Conservation (phyloP, 2,888 invertebrate genomes). For the Schrankia costaestrigalis region DNA sequence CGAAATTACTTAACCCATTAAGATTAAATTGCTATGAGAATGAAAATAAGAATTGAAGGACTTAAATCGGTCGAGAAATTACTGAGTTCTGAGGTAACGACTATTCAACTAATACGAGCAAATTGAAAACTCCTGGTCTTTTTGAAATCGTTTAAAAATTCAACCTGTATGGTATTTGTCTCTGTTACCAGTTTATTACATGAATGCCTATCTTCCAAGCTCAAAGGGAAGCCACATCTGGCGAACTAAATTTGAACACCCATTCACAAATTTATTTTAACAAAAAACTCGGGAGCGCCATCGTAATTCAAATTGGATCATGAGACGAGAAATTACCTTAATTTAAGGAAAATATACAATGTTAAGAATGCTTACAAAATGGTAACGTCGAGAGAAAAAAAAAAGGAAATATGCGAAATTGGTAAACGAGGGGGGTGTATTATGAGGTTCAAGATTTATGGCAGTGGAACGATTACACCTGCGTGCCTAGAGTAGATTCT, state of each 20-base stretch:
- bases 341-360: slow-evolving; percentile 36
- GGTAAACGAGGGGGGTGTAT: slow-evolving; percentile 33
- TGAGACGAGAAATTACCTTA: slow-evolving; percentile 38
- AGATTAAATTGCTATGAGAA: too few species aligned
- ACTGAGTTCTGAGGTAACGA: too few species aligned
- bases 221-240: slow-evolving; percentile 9
- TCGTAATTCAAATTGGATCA: slow-evolving; percentile 41
- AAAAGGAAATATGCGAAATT: slow-evolving; percentile 29
- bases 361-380: slow-evolving; percentile 27
- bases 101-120: too few species aligned
- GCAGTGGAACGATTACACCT: slow-evolving; percentile 30
- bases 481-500: slow-evolving; percentile 20
- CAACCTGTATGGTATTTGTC: background rate
- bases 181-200: background rate
- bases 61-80: too few species aligned
- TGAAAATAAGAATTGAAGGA: too few species aligned
- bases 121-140: too few species aligned
- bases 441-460: slow-evolving; percentile 34
- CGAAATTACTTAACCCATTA: too few species aligned
- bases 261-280: slow-evolving; percentile 22
- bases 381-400: slow-evolving; percentile 11
- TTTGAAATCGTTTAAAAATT: too few species aligned
- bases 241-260: slow-evolving; percentile 18
- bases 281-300: slow-evolving; percentile 22
- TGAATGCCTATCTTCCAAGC: background rate